A percentile compares a stretch with the other conserved stretches of the same genome.
phyloP scores from a whole-genome alignment of 1,140 invertebrate genomes.

The Anthonomus grandis region DNA sequence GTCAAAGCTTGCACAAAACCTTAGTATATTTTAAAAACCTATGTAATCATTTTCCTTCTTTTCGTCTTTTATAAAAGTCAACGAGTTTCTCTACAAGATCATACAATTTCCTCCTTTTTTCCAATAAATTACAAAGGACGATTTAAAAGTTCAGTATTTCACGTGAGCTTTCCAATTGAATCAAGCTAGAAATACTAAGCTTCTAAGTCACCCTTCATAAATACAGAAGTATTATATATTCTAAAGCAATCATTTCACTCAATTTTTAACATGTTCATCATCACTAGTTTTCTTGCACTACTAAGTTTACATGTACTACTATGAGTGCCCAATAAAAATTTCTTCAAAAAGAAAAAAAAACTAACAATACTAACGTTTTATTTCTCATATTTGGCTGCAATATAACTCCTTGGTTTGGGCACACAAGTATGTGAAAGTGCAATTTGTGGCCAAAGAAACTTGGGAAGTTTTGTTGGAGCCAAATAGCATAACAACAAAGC shows the following conservation, averaged over 20 bases:
- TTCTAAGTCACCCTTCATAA: no score
- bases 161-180: no score
- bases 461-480: constrained; percentile 22
- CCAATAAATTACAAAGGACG: background rate
- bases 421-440: background rate
- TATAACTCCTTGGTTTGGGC: constrained; percentile 5
- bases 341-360: no score
- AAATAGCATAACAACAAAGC: constrained; percentile 43
- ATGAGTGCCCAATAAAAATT: constrained; percentile 59
- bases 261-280: constrained; percentile 19
- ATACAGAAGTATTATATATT: no score
- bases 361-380: constrained; percentile 45
- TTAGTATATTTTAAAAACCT: background rate
- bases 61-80: constrained; percentile 8
- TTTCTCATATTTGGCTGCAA: constrained; percentile 24
- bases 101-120: constrained; percentile 4
- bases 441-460: constrained; percentile 12
- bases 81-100: no score
- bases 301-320: constrained; percentile 39
- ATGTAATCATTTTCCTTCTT: background rate
- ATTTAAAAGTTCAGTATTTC: no score
- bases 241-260: no score
- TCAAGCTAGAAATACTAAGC: no score
- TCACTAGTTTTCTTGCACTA: constrained; percentile 47
- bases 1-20: no score